phyloP scores from a whole-genome alignment of 2,888 invertebrate genomes.

The Gymnosoma rotundatum region DNA sequence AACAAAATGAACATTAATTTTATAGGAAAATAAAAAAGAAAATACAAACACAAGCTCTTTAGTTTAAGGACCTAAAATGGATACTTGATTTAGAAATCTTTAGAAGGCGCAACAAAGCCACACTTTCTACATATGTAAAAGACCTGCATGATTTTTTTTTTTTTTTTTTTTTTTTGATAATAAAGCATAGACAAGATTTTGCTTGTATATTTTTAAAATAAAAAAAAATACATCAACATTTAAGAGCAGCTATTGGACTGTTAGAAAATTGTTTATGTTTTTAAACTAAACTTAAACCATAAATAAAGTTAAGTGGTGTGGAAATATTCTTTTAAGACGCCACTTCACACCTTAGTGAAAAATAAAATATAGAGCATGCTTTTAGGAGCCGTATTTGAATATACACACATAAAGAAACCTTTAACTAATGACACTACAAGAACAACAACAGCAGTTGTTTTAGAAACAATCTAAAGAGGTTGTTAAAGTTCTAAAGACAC shows the following conservation, averaged over 20 bases:
- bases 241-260: conserved; percentile 1
- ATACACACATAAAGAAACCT: neutral
- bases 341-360: conserved; percentile 47
- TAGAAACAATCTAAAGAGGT: conserved; percentile 51
- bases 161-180: too few species aligned
- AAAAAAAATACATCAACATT: neutral
- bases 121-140: conserved; percentile 5
- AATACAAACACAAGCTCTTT: conserved; percentile 7
- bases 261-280: conserved; percentile 67
- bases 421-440: conserved; percentile 8
- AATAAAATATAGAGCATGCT: conserved; percentile 33
- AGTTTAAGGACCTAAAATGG: conserved; percentile 35
- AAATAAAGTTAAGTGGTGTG: conserved; percentile 75
- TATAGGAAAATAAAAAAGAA: conserved; percentile 22
- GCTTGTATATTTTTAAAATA: neutral
- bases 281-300: conserved; percentile 76
- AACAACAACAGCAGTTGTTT: conserved; percentile 30
- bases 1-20: conserved; percentile 52
- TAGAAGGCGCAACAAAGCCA: conserved; percentile 15
- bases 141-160: neutral
- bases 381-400: neutral
- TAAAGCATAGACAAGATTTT: neutral
- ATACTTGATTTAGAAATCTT: conserved; percentile 48
- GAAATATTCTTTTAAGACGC: conserved; percentile 70
- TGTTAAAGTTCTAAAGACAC: conserved; percentile 59